Evolutionary conservation across 2,888 invertebrate species (phyloP), one percentile per base, ranked within the genome.

Genomic region (Andrena minutula): DNA sequence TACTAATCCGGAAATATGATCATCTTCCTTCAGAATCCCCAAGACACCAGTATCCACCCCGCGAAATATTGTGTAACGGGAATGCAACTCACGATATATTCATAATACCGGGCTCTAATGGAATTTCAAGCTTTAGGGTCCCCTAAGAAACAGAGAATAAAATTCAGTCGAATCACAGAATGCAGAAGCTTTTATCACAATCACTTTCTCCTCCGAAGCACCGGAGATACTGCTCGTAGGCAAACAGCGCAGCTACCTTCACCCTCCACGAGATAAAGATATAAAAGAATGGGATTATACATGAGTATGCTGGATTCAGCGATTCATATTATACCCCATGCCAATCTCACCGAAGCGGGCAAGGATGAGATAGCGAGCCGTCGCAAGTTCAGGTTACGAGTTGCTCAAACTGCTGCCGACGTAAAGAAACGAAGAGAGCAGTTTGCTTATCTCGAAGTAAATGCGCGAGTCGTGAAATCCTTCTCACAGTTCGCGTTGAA

Each of bases 1-100:
- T 79, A 84, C 88, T 91, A 86, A 91, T 89, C 89, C 89, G 78
- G 74, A 90, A 89, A 89, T 89, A 91, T 89, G 82, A 79, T 80
- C 76, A 76, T 84, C 89, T 84, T 88, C 82, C 70, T 64, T 77
- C 73, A 53, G 70, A 69, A 82, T 82, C 65, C 70, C 64, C 56
- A 66, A 68, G 53, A 51, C 47, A 58, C 56, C 23, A 26, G 51
- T 35, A 63, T 41, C 10, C 26, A 69, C 41, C 30, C 16, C 26
- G 23, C 35, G 28, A 7, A n/a, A 41, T 63, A 64, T 12, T 47
- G 41, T 20, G 12, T 66, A 12, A n/a, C 56, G 56, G 1, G 26
- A 23, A 26, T 26, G 23, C 23, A 56, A 26, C 56, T 56, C 23
- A 23, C 20, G n/a, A 6, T 28, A 20, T 28, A 66, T 28, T 10